Evolutionary conservation across 92 coral and sea anemone genomes (phyloP).

Genomic region (Palythoa caribaeorum): DNA sequence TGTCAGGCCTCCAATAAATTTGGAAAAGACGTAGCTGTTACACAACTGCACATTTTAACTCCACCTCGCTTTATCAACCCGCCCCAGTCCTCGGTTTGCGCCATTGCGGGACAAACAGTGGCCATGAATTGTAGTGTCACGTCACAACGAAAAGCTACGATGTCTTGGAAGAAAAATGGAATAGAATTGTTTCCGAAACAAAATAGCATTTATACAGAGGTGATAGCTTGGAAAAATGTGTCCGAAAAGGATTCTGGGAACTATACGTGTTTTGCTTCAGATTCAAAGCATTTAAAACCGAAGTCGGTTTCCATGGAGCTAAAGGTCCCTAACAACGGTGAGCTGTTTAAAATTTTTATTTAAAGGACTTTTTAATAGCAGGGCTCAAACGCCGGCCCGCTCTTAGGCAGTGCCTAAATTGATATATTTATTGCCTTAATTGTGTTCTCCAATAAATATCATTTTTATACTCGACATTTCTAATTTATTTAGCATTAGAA

Average conservation of each 20-base stretch:
- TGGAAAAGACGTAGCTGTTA: conserved; percentile 23
- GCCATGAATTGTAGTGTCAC: conserved; percentile 15
- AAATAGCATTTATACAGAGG: background rate
- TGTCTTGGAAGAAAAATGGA: conserved; percentile 16
- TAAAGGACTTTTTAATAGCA: no score
- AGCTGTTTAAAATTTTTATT: background rate
- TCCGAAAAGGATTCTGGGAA: conserved; percentile 39
- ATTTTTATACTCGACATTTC: no score
- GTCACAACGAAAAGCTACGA: background rate
- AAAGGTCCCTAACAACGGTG: conserved; percentile 23
- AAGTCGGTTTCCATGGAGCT: conserved; percentile 35
- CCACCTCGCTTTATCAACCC: conserved; percentile 21
- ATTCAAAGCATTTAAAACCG: conserved; percentile 29
- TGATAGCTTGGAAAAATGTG: background rate
- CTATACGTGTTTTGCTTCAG: conserved; percentile 17
- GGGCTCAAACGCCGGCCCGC: no score
- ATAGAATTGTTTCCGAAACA: background rate
- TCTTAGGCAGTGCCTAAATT: no score
- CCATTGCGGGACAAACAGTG: conserved; percentile 11
- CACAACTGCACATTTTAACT: conserved; percentile 2
- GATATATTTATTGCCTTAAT: background rate
- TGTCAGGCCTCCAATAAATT: conserved; percentile 34
- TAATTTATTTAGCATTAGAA: no score
- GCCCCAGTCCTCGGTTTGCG: conserved; percentile 8
- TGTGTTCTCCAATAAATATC: background rate